Evolutionary conservation across 2,888 invertebrate genomes (phyloP).

Genomic region (Drepana falcataria): DNA sequence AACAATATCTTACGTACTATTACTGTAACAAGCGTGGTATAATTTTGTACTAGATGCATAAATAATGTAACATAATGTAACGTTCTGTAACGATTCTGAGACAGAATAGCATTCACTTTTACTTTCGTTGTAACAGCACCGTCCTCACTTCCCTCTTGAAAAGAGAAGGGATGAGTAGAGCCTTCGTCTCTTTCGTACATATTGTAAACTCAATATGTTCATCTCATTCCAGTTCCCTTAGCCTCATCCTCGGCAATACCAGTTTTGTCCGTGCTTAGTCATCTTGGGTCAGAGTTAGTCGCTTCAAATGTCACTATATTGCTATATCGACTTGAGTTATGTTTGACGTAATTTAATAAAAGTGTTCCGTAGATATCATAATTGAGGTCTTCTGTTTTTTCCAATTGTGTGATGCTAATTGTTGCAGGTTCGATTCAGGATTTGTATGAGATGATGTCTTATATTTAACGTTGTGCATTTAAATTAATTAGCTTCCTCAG

Average conservation of each 20-base stretch:
- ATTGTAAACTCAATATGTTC: constrained; percentile 12
- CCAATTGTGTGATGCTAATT: too few species aligned
- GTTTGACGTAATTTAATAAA: constrained; percentile 12
- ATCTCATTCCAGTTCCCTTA: constrained; percentile 41
- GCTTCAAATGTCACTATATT: constrained; percentile 52
- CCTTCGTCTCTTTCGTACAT: constrained; percentile 35
- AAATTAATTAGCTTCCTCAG: too few species aligned
- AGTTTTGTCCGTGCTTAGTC: constrained; percentile 65
- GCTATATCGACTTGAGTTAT: constrained; percentile 35
- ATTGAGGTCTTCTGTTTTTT: too few species aligned
- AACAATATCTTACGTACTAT: not conserved
- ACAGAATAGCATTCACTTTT: constrained; percentile 63
- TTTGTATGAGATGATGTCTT: too few species aligned
- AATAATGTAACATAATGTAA: constrained; percentile 38
- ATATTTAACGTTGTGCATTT: too few species aligned
- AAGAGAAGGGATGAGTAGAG: constrained; percentile 40
- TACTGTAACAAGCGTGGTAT: not conserved
- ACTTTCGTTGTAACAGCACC: constrained; percentile 57
- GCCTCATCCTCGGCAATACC: constrained; percentile 48
- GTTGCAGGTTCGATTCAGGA: too few species aligned
- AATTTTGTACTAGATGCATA: constrained; percentile 19
- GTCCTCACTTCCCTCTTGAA: constrained; percentile 54
- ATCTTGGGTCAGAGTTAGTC: constrained; percentile 58
- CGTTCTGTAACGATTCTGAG: constrained; percentile 41
- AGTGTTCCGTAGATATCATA: too few species aligned